phyloP scores from a whole-genome alignment of 2,797 vertebrate genomes.

The Malacoraja senta region DNA sequence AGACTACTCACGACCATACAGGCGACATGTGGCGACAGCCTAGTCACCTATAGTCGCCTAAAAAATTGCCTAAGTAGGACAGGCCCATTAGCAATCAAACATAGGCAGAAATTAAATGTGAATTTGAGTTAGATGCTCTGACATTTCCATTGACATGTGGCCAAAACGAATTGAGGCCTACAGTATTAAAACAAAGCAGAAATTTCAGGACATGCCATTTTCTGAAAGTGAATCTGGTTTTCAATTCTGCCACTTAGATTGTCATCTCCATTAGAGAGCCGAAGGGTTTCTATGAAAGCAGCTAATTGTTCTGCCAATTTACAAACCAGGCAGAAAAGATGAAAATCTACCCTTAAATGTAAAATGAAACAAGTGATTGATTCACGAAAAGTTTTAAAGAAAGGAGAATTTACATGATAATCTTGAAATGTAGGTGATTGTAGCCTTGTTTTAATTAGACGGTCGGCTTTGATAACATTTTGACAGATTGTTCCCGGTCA shows the following conservation, averaged over 20 bases:
- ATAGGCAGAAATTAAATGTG: not conserved
- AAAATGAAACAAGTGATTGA: not conserved
- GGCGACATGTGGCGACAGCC: too few species aligned
- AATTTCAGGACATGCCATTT: not conserved
- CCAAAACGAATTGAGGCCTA: not conserved
- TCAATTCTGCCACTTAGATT: not conserved
- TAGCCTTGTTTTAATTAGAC: not conserved
- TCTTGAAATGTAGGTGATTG: not conserved
- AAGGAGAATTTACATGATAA: not conserved
- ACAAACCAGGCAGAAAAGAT: not conserved
- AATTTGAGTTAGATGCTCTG: not conserved
- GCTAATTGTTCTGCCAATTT: not conserved
- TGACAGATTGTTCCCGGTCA: not conserved
- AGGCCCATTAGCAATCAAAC: not conserved
- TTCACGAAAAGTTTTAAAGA: not conserved
- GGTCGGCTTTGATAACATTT: not conserved
- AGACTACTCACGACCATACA: too few species aligned
- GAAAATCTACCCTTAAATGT: not conserved
- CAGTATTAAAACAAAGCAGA: not conserved
- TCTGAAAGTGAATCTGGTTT: not conserved
- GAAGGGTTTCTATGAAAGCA: not conserved
- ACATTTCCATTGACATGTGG: not conserved
- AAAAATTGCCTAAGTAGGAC: too few species aligned
- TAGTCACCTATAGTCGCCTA: too few species aligned
- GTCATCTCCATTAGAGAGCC: not conserved